Conservation (phyloP, 2,888 invertebrate species). For the Drosophila limbata region DNA sequence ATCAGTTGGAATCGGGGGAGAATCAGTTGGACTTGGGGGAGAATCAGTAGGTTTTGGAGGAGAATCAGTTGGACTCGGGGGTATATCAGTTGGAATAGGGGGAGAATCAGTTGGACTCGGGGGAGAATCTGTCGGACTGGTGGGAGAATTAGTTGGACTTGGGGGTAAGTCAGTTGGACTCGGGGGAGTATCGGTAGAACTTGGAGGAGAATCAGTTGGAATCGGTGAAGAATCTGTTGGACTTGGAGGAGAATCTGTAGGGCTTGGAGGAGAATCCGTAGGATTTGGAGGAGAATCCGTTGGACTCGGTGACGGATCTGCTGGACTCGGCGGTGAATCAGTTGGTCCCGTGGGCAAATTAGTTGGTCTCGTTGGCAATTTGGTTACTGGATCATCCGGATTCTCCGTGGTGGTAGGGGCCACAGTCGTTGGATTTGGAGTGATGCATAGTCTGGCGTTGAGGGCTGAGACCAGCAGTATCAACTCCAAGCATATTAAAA, state of each 20-base stretch:
- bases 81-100: background rate
- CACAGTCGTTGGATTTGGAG: slow-evolving; percentile 10
- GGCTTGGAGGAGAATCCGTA: background rate
- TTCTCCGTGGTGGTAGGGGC: slow-evolving; percentile 5
- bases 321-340: background rate
- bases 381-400: background rate
- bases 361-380: background rate
- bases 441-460: slow-evolving; percentile 49
- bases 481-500: slow-evolving; percentile 50
- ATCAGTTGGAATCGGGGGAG: background rate
- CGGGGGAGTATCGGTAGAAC: background rate
- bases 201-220: background rate
- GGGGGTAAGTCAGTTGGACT: background rate
- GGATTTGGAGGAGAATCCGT: background rate
- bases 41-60: background rate
- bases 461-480: slow-evolving; percentile 50
- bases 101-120: background rate
- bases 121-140: background rate
- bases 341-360: background rate
- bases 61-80: background rate
- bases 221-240: background rate
- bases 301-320: background rate
- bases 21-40: background rate
- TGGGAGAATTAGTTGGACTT: background rate
- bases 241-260: background rate